phyloP scores from a whole-genome alignment of 2,888 invertebrate genomes.

The Magallana nippona region DNA sequence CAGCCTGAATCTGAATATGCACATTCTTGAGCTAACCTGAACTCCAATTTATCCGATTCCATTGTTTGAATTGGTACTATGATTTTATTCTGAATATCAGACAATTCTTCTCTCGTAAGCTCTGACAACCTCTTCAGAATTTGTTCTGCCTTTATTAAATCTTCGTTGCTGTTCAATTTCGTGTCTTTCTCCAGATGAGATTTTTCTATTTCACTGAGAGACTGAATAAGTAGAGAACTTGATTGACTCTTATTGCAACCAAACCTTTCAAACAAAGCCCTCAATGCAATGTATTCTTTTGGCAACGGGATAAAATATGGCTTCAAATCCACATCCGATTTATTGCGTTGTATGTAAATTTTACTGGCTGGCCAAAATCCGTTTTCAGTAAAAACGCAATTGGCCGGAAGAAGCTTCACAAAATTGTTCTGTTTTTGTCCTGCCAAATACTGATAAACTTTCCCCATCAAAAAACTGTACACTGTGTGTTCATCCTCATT shows the following conservation, averaged over 20 bases:
- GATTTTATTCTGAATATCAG: not conserved
- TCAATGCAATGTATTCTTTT: constrained; percentile 15
- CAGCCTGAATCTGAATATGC: constrained; percentile 37
- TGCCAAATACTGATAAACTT: not conserved
- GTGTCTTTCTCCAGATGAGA: not conserved
- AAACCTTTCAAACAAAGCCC: constrained; percentile 57
- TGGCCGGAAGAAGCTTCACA: not conserved
- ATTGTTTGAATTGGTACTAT: constrained; percentile 27
- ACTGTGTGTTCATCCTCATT: constrained; percentile 53
- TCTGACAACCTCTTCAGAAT: constrained; percentile 16
- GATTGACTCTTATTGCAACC: constrained; percentile 31
- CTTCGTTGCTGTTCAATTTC: not conserved
- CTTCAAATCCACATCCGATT: constrained; percentile 9
- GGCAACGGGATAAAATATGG: constrained; percentile 41
- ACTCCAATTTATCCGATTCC: not conserved
- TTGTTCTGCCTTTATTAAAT: not conserved
- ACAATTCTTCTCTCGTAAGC: not conserved
- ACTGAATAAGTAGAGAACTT: not conserved
- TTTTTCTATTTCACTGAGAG: not conserved
- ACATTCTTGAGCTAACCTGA: constrained; percentile 35
- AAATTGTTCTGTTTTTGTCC: not conserved
- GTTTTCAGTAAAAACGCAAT: not conserved
- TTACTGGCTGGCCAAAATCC: not conserved
- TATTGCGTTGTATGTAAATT: not conserved
- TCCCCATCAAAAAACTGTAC: constrained; percentile 59